Evolutionary conservation across 2,797 vertebrate genomes (phyloP).

Genomic region (Rhadinocentrus ornatus): DNA sequence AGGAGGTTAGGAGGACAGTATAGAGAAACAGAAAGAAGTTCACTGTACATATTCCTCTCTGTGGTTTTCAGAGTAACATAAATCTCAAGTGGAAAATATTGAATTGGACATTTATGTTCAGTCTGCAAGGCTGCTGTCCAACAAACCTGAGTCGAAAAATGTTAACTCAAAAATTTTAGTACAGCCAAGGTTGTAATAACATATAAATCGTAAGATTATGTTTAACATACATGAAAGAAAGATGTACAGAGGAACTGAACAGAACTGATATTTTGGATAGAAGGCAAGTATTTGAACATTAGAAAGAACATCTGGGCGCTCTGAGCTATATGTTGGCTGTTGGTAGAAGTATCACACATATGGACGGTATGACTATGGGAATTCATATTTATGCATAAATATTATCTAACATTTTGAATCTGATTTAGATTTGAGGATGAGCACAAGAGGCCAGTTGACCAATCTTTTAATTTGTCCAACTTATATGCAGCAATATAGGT

Average conservation of each 20-base stretch:
- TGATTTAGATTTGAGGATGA: not conserved
- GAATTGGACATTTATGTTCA: slow-evolving; percentile 59
- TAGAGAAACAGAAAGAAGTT: slow-evolving; percentile 54
- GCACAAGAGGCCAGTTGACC: too few species aligned
- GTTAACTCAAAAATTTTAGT: slow-evolving; percentile 38
- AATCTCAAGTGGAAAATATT: slow-evolving; percentile 59
- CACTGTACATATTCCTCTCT: slow-evolving; percentile 55
- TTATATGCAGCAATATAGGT: too few species aligned
- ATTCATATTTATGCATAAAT: not conserved
- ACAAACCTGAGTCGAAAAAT: slow-evolving; percentile 32
- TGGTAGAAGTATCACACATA: slow-evolving; percentile 16
- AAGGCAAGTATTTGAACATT: not conserved
- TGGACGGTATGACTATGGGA: rapidly evolving
- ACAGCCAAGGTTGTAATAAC: slow-evolving; percentile 36
- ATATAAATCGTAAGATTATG: slow-evolving; percentile 51
- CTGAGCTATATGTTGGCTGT: not conserved
- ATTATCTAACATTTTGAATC: not conserved
- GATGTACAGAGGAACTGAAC: not conserved
- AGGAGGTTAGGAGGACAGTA: slow-evolving; percentile 48
- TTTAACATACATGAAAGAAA: slow-evolving; percentile 23
- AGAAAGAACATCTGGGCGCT: not conserved
- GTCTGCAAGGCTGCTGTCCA: slow-evolving; percentile 36
- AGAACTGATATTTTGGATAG: not conserved
- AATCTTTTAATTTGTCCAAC: too few species aligned
- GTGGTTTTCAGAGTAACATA: slow-evolving; percentile 63